Evolutionary conservation across 2,113 vertebrate genomes (phyloP).

Genomic region (Scytalopus superciliaris): DNA sequence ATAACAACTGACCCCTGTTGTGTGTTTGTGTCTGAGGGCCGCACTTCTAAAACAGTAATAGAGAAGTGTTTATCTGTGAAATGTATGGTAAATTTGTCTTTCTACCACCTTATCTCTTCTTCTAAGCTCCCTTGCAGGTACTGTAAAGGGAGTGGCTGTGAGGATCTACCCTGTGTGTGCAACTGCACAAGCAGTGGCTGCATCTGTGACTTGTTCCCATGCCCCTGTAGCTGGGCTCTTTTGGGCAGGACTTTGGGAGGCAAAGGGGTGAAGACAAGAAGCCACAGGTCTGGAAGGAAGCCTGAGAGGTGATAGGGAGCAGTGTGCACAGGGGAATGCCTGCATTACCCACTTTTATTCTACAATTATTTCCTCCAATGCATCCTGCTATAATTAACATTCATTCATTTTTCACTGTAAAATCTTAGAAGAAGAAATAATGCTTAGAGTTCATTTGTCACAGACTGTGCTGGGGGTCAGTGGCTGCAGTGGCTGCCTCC

Average conservation of each 20-base stretch:
- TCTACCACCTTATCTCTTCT: background rate
- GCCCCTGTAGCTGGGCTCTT: background rate
- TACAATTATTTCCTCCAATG: background rate
- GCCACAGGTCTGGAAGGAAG: background rate
- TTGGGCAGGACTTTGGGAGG: background rate
- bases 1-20: background rate
- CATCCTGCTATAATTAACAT: background rate
- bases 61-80: background rate
- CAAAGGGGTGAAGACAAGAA: background rate
- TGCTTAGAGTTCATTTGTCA: background rate
- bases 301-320: background rate
- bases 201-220: background rate
- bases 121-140: background rate
- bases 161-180: background rate
- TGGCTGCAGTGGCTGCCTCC: fast-evolving
- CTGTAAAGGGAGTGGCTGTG: background rate
- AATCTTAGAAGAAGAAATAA: background rate
- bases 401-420: background rate
- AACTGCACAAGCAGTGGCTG: fast-evolving
- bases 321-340: fast-evolving
- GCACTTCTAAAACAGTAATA: background rate
- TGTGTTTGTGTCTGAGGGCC: background rate
- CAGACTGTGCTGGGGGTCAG: background rate
- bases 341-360: background rate
- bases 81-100: background rate